Conservation (phyloP, 1,140 invertebrate species). For the Hormaphis cornu region DNA sequence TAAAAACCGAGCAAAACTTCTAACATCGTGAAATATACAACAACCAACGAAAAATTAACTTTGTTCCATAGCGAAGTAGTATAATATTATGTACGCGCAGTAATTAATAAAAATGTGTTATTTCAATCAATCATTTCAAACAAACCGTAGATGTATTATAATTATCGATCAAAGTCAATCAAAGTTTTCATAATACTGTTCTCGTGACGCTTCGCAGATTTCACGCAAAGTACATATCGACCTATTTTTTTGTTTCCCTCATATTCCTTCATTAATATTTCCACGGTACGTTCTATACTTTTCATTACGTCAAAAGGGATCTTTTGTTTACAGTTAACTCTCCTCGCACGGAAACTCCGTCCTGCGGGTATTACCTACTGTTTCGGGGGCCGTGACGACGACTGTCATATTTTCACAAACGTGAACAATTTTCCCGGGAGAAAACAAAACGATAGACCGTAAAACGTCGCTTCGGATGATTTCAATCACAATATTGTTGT, state of each 20-base stretch:
- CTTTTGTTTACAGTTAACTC: neutral
- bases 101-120: no score
- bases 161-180: no score
- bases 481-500: constrained; percentile 2
- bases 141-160: no score
- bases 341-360: neutral
- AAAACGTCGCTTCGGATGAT: constrained; percentile 1
- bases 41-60: no score
- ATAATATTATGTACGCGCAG: no score
- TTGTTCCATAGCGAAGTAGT: no score
- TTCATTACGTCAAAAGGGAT: neutral
- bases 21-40: no score
- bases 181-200: no score
- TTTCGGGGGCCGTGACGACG: neutral
- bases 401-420: neutral
- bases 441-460: constrained; percentile 12
- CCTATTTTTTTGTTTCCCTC: neutral
- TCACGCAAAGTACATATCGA: neutral
- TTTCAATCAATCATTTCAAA: no score
- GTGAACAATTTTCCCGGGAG: neutral
- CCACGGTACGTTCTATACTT: neutral
- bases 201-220: neutral
- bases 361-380: neutral
- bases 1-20: no score
- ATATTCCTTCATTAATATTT: neutral